Base-by-base conservation (phyloP, 2,113 vertebrate genomes). In the Plecotus auritus region DNA sequence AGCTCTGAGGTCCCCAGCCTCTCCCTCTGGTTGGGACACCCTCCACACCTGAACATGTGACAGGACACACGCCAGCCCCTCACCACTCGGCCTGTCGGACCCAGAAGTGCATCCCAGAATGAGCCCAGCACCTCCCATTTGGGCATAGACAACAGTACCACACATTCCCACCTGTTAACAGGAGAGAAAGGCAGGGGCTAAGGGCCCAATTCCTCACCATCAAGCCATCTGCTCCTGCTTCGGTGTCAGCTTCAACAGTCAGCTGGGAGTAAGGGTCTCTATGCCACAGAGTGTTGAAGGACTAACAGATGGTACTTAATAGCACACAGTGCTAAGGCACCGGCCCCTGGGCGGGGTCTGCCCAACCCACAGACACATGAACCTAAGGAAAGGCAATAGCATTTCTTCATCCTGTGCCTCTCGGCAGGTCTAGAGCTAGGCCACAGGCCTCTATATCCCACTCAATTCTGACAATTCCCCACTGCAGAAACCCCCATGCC, bases 281-380 rank as follows among this genome's bases (percentile, higher is more conserved):
- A 49, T 12, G 54, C 20, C 17, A 2, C 56, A 13, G 9, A 42
- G 16, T 1, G 2, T 17, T 9, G 10, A 5, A 4, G 32, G 18
- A 23, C 9, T 0, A 13, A 18, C 10, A 26, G 26, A 40, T 0
- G 0, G 4, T 5, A 2, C 0, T 54, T 1, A 17, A 2, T 2
- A 11, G 6, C 23, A 16, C 69, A 56, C 22, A 66, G 64, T 66
- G 59, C 23, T 61, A 61, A 61, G 59, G 59, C 59, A 61, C 26
- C 23, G 1, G 26, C 10, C 10, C 9, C 59, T 61, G 51, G 7
- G 42, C 30, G 2, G 18, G 32, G 2, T 35, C 37, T 1, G 4
- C 59, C 69, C 40, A 17, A 8, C 35, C 16, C 16, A 0, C 0
- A 2, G 16, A 10, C 13, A 9, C 18, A 0, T 2, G 22, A 32